Conservation (phyloP, 2,113 vertebrate genomes). For the Megatriorchis doriae region DNA sequence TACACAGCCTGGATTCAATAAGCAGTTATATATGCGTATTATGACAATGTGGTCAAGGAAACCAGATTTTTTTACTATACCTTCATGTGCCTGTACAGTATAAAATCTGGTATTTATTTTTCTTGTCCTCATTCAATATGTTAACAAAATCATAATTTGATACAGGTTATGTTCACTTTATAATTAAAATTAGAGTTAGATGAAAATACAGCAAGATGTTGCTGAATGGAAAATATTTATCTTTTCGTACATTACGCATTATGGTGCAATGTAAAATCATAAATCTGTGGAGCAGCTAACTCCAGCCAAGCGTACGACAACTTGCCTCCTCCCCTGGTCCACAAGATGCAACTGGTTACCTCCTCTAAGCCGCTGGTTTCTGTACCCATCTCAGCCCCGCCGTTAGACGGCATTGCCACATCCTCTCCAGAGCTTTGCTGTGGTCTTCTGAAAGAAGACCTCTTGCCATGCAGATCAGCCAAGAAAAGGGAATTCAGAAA, state of each 20-base stretch:
- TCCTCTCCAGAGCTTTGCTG: background rate
- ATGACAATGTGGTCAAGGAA: conserved; percentile 91
- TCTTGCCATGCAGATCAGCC: background rate
- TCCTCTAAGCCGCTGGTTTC: background rate
- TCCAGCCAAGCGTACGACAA: background rate
- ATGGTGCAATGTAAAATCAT: conserved; percentile 18
- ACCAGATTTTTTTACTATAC: conserved; percentile 85
- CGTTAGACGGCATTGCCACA: background rate
- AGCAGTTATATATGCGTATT: conserved; percentile 88
- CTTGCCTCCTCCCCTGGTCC: background rate
- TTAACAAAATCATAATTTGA: conserved; percentile 84
- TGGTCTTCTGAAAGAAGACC: background rate
- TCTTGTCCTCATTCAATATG: conserved; percentile 78
- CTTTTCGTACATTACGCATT: conserved; percentile 41
- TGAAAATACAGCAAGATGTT: conserved; percentile 66
- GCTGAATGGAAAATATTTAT: conserved; percentile 67
- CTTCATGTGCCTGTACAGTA: conserved; percentile 83
- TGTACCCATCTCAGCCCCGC: background rate
- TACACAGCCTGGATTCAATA: conserved; percentile 94
- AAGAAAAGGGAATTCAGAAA: background rate
- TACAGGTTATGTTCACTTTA: conserved; percentile 78
- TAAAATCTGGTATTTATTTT: conserved; percentile 86
- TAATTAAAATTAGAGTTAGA: conserved; percentile 74
- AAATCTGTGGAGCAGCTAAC: conserved; percentile 37
- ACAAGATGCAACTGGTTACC: background rate